Base-by-base conservation (phyloP, 2,888 invertebrate species). In the Macrophya annulata region DNA sequence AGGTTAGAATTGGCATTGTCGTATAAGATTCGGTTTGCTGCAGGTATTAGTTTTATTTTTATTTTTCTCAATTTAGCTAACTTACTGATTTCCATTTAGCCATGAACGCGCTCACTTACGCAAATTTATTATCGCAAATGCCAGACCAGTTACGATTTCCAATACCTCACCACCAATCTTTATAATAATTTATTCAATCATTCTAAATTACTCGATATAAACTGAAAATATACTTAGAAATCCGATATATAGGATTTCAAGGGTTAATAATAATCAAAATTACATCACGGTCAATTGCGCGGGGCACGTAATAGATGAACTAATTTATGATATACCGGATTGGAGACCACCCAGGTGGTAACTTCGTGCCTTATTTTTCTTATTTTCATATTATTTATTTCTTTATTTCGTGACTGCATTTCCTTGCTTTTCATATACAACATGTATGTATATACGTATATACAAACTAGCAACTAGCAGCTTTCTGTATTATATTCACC, bases 1-100 rank as follows among this genome's bases (percentile, higher is more conserved):
- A 62, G 59, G 62, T n/a, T 43, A 81, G 62, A 81, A 81, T 62
- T 59, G 81, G 62, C 81, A n/a, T 81, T 62, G 81, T 81, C 81
- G 62, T 62, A 21, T 62, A 21, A 81, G 72, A 74, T 3, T n/a
- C 77, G 37, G 77, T 51, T 12, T 77, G 43, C 37, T 72, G 83
- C 31, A 31, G 12, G 17, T 48, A 45, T 15, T 37, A 31, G 15
- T 40, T 76, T 31, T 84, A 68, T 86, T 84, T 76, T 59, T 40
- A 84, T 71, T 68, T 77, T 43, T 55, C 51, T 37, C 77, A n/a
- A 15, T 81, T 74, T 45, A 48, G 62, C 37, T 68, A 84, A 55
- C 81, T 83, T 86, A 85, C 82, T 85, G 79, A 72, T 87, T 86
- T 85, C 72, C 86, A 65, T 85, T 72, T 84, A 84, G 45, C 51